Evolutionary conservation across 2,888 invertebrate species (phyloP).

Genomic region (Acleris holmiana): DNA sequence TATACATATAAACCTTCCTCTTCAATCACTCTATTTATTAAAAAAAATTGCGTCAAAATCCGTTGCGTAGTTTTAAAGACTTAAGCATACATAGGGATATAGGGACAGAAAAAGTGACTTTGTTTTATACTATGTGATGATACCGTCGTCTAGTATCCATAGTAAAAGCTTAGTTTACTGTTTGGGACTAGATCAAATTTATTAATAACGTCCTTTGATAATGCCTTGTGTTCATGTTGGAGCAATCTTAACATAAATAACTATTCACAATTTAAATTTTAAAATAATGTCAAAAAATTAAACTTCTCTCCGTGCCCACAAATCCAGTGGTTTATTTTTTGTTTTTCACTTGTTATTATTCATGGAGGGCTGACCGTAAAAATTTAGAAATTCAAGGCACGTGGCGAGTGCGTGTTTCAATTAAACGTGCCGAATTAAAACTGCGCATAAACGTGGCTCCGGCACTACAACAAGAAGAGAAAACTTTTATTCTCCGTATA

Average conservation of each 20-base stretch:
- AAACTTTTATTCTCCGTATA: not conserved
- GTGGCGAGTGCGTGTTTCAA: slow-evolving; percentile 63
- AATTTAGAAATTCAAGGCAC: slow-evolving; percentile 56
- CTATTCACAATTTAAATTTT: not conserved
- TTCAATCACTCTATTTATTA: too few relatives aligned
- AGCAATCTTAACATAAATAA: not conserved
- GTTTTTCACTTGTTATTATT: slow-evolving; percentile 31
- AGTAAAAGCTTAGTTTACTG: too few relatives aligned
- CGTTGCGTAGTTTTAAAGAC: too few relatives aligned
- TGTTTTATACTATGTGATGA: too few relatives aligned
- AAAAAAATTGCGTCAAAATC: too few relatives aligned
- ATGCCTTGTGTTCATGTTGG: too few relatives aligned
- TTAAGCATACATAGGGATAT: too few relatives aligned
- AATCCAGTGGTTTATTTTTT: slow-evolving; percentile 26
- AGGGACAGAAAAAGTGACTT: too few relatives aligned
- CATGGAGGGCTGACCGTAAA: slow-evolving; percentile 29
- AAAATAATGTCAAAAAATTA: not conserved
- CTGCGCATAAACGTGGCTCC: slow-evolving; percentile 35
- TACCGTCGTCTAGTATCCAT: too few relatives aligned
- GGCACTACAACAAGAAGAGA: not conserved
- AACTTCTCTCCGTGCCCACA: slow-evolving; percentile 12
- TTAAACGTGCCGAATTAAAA: slow-evolving; percentile 54
- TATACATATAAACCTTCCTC: too few relatives aligned
- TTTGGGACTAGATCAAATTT: too few relatives aligned
- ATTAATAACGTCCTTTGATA: too few relatives aligned